Percentiles rank a stretch among this genome's conserved stretches.
These are phyloP conservation scores for Cynoglossus semilaevis DNA, from an alignment of 2,113 vertebrate genomes.

Conservation along the genomic window DNA sequence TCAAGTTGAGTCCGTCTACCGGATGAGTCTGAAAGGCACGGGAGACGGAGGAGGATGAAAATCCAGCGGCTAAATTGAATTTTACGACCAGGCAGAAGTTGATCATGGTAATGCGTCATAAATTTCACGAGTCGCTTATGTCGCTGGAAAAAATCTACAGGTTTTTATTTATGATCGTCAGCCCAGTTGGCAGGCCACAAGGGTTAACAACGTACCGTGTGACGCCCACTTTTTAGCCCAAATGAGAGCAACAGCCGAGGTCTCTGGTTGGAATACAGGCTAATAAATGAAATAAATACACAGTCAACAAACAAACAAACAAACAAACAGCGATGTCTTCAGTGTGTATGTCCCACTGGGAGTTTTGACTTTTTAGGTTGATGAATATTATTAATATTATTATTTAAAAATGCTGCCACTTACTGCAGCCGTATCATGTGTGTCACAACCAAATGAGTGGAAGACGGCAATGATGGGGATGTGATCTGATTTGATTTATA, in stretches of 20 bases:
- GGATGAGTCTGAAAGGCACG: not conserved
- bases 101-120: slow-evolving; percentile 12
- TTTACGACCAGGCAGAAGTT: slow-evolving; percentile 3
- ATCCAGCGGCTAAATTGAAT: not conserved
- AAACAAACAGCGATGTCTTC: too few relatives aligned
- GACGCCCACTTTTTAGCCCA: too few relatives aligned
- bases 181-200: too few relatives aligned
- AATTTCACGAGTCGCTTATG: not conserved
- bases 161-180: too few relatives aligned
- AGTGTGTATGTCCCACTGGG: not conserved
- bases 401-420: slow-evolving; percentile 40
- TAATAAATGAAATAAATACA: too few relatives aligned
- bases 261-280: too few relatives aligned
- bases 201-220: too few relatives aligned
- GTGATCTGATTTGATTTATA: slow-evolving; percentile 67
- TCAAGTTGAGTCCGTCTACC: slow-evolving; percentile 1
- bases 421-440: slow-evolving; percentile 28
- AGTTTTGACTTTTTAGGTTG: slow-evolving; percentile 45
- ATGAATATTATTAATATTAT: slow-evolving; percentile 49
- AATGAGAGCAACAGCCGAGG: too few relatives aligned
- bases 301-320: too few relatives aligned
- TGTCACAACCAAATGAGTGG: slow-evolving; percentile 29
- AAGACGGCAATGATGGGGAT: slow-evolving; percentile 54
- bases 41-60: not conserved
- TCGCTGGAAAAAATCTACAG: too few relatives aligned